Evolutionary conservation across 2,888 invertebrate species (phyloP), one percentile per base, ranked within the genome.

Genomic region (Sminthurinus aureus): DNA sequence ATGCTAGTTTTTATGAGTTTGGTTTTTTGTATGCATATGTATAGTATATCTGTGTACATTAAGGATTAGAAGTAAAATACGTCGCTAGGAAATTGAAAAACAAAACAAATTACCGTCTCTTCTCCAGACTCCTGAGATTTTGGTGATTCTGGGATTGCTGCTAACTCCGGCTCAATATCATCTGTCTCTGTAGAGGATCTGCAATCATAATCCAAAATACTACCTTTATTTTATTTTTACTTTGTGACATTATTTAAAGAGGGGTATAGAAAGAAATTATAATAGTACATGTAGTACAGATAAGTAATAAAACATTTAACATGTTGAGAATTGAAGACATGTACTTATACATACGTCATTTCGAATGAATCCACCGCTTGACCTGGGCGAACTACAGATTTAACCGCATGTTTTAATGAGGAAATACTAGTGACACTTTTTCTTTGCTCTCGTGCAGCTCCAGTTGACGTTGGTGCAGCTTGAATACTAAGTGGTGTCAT

Each of bases 111-210:
- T 79, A 78, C 82, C 20, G 84, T 79, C 26, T 86, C 84, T 71
- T 86, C 85, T 92, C 77, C 38, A 13, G 87, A 86, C 38, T 78
- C 84, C 67, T 78, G 78, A 66, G 79, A 81, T 50, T 86, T 85
- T 76, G 84, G 95, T 90, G 96, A 96, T 91, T 97, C 96, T 18
- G 96, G 96, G 89, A 96, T 96, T 83, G 95, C 96, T 84, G 96
- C 96, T 88, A 97, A 91, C 90, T 96, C 96, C 81, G 96, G 96
- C 91, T 97, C 96, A 1, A 95, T 94, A 87, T 96, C 96, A 90
- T 96, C 96, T 85, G 94, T 94, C 90, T 96, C 96, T 8, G 86
- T 86, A 1, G 90, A 90, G 51, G 89, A 90, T 24, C 71, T 71
- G 9, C n/a, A n/a, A n/a, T n/a, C n/a, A n/a, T n/a, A n/a, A n/a